phyloP scores from a whole-genome alignment of 2,113 vertebrate genomes.

The Tylochromis polylepis region DNA sequence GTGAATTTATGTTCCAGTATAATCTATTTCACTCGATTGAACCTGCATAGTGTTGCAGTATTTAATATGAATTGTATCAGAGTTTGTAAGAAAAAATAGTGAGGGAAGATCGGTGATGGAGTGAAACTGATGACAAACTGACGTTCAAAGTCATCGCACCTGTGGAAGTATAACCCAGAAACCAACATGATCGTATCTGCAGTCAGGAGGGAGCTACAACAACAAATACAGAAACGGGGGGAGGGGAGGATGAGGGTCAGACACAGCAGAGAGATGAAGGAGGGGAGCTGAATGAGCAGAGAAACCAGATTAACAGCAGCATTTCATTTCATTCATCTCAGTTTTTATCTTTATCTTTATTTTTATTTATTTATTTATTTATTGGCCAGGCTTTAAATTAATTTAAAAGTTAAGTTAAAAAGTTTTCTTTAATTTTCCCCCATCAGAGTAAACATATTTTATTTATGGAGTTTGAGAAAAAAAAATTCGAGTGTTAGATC shows the following conservation, averaged over 20 bases:
- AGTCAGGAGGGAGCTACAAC: slow-evolving; percentile 1
- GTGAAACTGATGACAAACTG: not conserved
- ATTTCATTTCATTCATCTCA: not conserved
- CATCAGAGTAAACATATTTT: not conserved
- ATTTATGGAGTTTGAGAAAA: not conserved
- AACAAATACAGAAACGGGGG: not conserved
- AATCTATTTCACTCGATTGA: not conserved
- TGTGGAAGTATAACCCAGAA: slow-evolving; percentile 29
- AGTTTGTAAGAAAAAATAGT: not conserved
- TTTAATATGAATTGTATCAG: not conserved
- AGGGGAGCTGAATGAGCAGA: not conserved
- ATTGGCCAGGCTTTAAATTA: not conserved
- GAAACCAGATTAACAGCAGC: not conserved
- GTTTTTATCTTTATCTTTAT: not conserved
- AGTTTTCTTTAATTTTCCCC: not conserved
- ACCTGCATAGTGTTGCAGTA: not conserved
- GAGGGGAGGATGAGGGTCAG: not conserved
- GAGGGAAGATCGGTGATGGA: not conserved
- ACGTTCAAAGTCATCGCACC: not conserved
- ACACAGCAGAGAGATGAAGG: not conserved
- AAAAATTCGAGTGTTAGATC: not conserved
- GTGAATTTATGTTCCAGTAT: not conserved
- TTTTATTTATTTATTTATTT: not conserved
- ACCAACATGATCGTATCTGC: not conserved
- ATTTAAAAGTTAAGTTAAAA: not conserved